phyloP scores from a whole-genome alignment of 2,113 vertebrate species.

The Speoplatyrhinus poulsoni region DNA sequence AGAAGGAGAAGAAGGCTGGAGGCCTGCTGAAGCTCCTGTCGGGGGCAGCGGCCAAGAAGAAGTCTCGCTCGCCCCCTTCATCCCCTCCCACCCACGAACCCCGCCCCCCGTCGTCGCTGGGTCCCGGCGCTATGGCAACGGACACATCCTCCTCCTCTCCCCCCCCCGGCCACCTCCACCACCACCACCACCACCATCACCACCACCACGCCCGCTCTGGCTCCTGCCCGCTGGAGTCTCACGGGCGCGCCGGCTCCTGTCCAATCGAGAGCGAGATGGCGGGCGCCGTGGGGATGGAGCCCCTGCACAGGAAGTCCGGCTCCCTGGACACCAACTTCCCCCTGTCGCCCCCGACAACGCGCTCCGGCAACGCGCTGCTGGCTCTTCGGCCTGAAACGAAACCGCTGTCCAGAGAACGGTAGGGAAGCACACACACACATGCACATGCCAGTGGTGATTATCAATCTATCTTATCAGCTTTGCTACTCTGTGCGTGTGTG shows the following conservation, averaged over 20 bases:
- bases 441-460: too few relatives aligned
- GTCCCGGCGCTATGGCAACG: constrained; percentile 78
- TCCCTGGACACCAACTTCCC: constrained; percentile 96
- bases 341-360: constrained; percentile 85
- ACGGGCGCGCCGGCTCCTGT: constrained; percentile 87
- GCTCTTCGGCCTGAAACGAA: constrained; percentile 90
- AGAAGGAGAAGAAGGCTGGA: constrained; percentile 95
- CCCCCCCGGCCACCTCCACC: constrained; percentile 55
- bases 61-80: constrained; percentile 89
- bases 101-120: constrained; percentile 45
- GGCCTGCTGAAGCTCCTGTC: constrained; percentile 93
- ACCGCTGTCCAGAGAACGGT: constrained; percentile 93
- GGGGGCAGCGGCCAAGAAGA: constrained; percentile 93
- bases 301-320: constrained; percentile 94
- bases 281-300: constrained; percentile 91
- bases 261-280: constrained; percentile 95
- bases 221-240: constrained; percentile 87
- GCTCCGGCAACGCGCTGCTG: constrained; percentile 81
- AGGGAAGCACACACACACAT: constrained; percentile 23
- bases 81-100: constrained; percentile 89
- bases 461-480: background rate
- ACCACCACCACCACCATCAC: constrained; percentile 54
- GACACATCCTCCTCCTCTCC: constrained; percentile 76
- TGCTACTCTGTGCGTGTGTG: background rate
- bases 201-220: constrained; percentile 85